A percentile compares a stretch with the other conserved stretches of the same genome.
Evolutionary conservation across 2,797 vertebrate species (phyloP).

Genomic region (Anabacerthia variegaticeps): DNA sequence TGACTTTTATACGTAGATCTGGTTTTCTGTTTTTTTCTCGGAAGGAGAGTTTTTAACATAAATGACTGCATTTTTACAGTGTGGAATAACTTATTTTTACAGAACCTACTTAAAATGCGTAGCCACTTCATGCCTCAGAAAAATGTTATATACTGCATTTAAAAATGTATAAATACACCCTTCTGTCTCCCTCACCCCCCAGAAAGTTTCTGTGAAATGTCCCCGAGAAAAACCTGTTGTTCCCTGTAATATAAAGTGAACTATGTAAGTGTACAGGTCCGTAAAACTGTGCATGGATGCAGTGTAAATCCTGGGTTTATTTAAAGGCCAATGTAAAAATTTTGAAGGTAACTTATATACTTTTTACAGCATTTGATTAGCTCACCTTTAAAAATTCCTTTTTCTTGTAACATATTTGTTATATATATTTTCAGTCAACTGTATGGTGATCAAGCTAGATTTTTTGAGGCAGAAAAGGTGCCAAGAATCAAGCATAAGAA

Average conservation of each 20-base stretch:
- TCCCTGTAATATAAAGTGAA: background rate
- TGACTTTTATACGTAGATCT: background rate
- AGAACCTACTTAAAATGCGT: background rate
- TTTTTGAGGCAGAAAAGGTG: conserved; percentile 91
- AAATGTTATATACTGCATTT: background rate
- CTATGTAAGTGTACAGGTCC: background rate
- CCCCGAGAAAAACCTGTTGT: background rate
- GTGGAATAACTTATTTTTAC: background rate
- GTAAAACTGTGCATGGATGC: background rate
- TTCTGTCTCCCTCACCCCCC: accelerated
- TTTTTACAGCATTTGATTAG: background rate
- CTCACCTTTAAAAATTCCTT: background rate
- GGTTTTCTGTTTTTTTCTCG: background rate
- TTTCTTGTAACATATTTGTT: background rate
- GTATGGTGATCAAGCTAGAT: conserved; percentile 94
- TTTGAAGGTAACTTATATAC: background rate
- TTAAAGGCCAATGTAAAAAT: background rate
- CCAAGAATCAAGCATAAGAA: conserved; percentile 97
- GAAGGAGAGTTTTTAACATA: background rate
- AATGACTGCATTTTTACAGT: background rate
- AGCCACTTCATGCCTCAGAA: background rate
- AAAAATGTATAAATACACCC: background rate
- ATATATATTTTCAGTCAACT: conserved; percentile 83
- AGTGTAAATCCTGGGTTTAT: background rate
- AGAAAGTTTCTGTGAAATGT: background rate